Evolutionary conservation across 2,113 vertebrate species (phyloP), one percentile per base, ranked within the genome.

Genomic region (Melanerpes formicivorus): DNA sequence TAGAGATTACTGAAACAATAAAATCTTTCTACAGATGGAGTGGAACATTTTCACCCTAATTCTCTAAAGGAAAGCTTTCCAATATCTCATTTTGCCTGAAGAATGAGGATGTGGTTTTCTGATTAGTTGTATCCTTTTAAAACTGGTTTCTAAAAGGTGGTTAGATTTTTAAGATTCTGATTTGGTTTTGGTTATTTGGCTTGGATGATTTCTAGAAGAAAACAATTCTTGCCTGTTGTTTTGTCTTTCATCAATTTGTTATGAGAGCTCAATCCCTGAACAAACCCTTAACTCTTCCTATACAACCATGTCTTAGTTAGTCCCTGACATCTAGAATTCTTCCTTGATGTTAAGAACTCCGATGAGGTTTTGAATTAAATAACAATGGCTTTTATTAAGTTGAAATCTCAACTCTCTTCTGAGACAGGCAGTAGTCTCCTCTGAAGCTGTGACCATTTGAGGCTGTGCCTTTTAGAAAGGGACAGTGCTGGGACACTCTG

Each of bases 1-100:
- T 91, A 67, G 69, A 90, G 63, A 93, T 95, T 85, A 85, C 32
- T 84, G 71, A 85, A 96, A 92, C 84, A 93, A 85, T 93, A 85
- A 93, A 93, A 83, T 83, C 69, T 93, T 95, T 95, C 87, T 93
- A 52, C 84, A 93, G 58, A 79, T 77, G 17, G 79, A 42, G 25
- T 77, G 64, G 52, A 26, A 85, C 42, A 77, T 77, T 95, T 95
- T 74, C 48, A 80, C 37, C 6, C 56, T 85, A 77, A 64, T 74
- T 91, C 64, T 87, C 79, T 69, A 93, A 88, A 93, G 3, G 7
- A 91, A 89, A 90, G n/a, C 22, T 83, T 94, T 93, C 77, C 60
- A 90, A 67, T 80, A 85, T 90, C 72, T 66, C 9, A 52, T 80
- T 93, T 93, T 86, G 93, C 94, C 90, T 80, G 77, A 94, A 94